Evolutionary conservation across 2,113 vertebrate species (phyloP), one percentile per base, ranked within the genome.

Genomic region (Phrynocephalus versicolor): DNA sequence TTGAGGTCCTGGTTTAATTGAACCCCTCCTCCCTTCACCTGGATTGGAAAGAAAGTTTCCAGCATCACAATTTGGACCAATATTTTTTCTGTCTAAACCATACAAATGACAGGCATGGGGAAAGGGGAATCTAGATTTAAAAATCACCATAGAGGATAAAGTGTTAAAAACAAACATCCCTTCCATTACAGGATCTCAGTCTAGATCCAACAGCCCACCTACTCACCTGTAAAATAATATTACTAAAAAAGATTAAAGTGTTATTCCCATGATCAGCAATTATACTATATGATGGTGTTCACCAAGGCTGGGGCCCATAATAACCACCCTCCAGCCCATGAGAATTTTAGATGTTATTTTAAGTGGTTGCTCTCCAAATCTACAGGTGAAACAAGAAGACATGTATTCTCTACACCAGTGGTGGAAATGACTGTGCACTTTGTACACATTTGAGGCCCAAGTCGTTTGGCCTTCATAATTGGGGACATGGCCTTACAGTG

Each of bases 301-400:
- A 30, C 45, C 27, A 30, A 21, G 27, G 25, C 3, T 13, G 23
- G 16, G 1, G 39, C 16, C 18, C 10, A 58, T 5, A 21, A 0
- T 0, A 1, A 3, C 10, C 60, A 10, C 62, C 58, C 71, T 9
- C 72, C 62, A 21, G 5, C 58, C 2, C 0, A 0, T 16, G 65
- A 41, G 0, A 69, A 6, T 0, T 78, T 88, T 87, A 33, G 13
- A 58, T 57, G 19, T 72, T 58, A 0, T 0, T 67, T 30, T 81
- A 33, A 67, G 41, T 41, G 6, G 73, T 65, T 67, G 13, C 33
- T 73, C n/a, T 37, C 10, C 12, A 62, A 77, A 69, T 3, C 5
- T 7, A 33, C 21, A 41, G 45, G 37, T 15, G 6, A 19, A 21
- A 51, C 8, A 23, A 82, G 27, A 64, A 77, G 3, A 7, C 9